Evolutionary conservation across 2,888 invertebrate genomes (phyloP).

Genomic region (Lottia scabra): DNA sequence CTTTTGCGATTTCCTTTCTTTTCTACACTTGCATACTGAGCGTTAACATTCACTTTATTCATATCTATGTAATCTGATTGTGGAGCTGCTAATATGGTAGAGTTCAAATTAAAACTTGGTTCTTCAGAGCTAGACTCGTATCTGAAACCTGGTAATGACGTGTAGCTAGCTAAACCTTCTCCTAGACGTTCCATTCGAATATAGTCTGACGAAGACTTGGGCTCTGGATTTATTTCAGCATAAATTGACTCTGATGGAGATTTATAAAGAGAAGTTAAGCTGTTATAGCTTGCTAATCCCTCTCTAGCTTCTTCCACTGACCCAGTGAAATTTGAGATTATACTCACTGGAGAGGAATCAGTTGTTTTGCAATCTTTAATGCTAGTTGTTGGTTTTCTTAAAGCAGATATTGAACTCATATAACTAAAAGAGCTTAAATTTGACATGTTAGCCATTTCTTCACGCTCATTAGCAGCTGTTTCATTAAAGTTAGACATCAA

Average conservation of each 20-base stretch:
- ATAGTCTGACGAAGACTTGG: background rate
- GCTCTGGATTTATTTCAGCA: background rate
- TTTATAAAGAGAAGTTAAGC: background rate
- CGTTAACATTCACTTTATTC: background rate
- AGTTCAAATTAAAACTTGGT: background rate
- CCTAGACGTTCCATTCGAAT: background rate
- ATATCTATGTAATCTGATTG: conserved; percentile 1
- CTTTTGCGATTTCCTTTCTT: background rate
- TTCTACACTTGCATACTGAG: background rate
- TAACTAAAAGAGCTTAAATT: background rate
- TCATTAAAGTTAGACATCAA: background rate
- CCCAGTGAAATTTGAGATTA: background rate
- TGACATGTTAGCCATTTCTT: background rate
- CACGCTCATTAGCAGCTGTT: background rate
- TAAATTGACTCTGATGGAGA: background rate
- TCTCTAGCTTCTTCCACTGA: background rate
- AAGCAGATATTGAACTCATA: background rate
- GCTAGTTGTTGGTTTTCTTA: background rate
- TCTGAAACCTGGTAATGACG: background rate
- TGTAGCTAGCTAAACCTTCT: background rate
- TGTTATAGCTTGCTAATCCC: background rate
- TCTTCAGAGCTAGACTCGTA: background rate
- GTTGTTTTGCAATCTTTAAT: background rate
- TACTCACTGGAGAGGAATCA: background rate
- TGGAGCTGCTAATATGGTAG: background rate